Conservation (phyloP, 2,797 vertebrate species). For the Gymnoscopelus microlampas region DNA sequence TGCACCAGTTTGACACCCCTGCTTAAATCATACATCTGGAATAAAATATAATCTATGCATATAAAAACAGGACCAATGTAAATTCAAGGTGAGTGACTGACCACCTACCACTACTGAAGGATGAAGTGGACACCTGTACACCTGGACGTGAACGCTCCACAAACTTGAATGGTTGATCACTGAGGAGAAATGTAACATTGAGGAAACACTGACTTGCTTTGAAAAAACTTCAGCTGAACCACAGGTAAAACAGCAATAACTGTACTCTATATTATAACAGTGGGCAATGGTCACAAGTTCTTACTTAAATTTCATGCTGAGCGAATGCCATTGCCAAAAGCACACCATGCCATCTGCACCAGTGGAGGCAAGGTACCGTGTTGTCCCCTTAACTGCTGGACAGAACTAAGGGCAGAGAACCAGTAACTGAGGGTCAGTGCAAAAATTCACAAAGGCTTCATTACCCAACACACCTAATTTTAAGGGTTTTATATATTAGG, state of each 20-base stretch:
- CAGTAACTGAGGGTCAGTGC: conserved; percentile 6
- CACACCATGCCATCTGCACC: conserved; percentile 98
- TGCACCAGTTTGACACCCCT: background rate
- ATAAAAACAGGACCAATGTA: background rate
- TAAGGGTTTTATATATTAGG: no score
- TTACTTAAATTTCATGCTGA: conserved; percentile 94
- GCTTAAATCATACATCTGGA: background rate
- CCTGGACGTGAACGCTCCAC: conserved; percentile 95
- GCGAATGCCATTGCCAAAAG: conserved; percentile 97
- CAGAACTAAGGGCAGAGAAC: conserved; percentile 85
- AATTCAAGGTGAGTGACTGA: background rate
- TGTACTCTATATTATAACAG: background rate
- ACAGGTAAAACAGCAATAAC: background rate
- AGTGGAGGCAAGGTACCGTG: conserved; percentile 94
- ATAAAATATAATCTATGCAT: background rate
- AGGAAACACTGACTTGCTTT: background rate
- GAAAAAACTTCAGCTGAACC: background rate
- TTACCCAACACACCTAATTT: no score
- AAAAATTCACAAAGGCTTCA: background rate
- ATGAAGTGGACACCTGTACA: conserved; percentile 96
- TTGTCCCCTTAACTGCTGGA: conserved; percentile 89
- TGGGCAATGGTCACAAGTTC: conserved; percentile 39
- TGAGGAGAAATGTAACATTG: conserved; percentile 36
- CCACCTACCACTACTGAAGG: conserved; percentile 92
- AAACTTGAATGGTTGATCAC: conserved; percentile 95